Evolutionary conservation across 2,797 vertebrate genomes (phyloP), one percentile per base, ranked within the genome.

Genomic region (Anabacerthia variegaticeps): DNA sequence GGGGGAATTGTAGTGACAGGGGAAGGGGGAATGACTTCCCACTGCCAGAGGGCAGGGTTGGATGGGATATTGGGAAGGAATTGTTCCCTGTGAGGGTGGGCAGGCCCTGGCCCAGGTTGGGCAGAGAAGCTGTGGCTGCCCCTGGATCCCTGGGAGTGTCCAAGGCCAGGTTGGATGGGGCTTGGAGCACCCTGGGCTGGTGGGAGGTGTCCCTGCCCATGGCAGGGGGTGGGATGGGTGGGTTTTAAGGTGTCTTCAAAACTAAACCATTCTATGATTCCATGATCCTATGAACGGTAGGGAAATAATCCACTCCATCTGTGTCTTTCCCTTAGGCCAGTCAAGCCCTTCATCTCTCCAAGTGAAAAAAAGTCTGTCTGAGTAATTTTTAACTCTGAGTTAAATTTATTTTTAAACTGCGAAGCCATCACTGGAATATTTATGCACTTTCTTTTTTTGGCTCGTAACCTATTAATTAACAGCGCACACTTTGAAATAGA

Each of bases 401-500:
- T 93, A 74, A 46, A 93, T 77, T 30, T 68, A 34, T 85, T 93
- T 97, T 88, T 89, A 77, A 94, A 43, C 59, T 56, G 24, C 48
- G 32, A 84, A 69, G 6, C 34, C 2, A 11, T 76, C 28, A 65
- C n/a, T 92, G 34, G 67, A 93, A 79, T 94, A 46, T 78, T 92
- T 93, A 73, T 56, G 37, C 52, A 26, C 76, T 93, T 89, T 77
- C 34, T 58, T 72, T 65, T 65, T 87, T 91, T 84, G 55, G 66
- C 69, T 91, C 21, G 21, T 63, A 86, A 76, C 44, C 54, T 85
- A 43, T 77, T 88, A 95, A 85, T 96, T 93, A 95, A 63, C 66
- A 86, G 43, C 41, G 76, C 58, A 28, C 59, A 55, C 68, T 56
- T 96, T 97, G 97, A 85, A 96, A 54, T 75, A 79, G 46, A 80